phyloP scores from a whole-genome alignment of 1,140 invertebrate genomes.

The Mactra quadrangularis region DNA sequence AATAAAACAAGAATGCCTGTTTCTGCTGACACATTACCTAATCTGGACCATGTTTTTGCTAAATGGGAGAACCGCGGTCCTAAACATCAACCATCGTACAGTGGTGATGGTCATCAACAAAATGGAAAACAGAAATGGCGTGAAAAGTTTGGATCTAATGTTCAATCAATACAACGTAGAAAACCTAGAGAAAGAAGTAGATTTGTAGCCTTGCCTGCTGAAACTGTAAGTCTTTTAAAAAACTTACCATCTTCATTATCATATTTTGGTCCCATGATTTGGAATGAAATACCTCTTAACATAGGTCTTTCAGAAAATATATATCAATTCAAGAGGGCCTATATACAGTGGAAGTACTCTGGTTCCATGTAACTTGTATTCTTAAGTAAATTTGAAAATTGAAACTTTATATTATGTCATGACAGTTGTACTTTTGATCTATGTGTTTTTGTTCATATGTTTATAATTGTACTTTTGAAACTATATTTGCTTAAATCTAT shows the following conservation, averaged over 20 bases:
- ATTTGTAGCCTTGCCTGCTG: background rate
- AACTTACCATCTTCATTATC: background rate
- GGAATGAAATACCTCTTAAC: no score
- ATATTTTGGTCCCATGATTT: no score
- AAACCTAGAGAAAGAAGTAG: slow-evolving; percentile 8
- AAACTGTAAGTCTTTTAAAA: slow-evolving; percentile 30
- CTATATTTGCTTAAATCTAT: no score
- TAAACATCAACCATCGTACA: background rate
- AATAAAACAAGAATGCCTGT: slow-evolving; percentile 51
- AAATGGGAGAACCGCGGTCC: slow-evolving; percentile 57
- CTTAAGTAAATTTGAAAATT: no score
- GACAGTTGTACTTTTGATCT: no score
- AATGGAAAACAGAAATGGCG: slow-evolving; percentile 44
- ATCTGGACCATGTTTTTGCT: slow-evolving; percentile 55
- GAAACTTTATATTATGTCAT: no score
- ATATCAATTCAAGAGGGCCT: no score
- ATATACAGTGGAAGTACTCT: no score
- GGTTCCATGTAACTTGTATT: no score
- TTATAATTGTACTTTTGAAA: no score
- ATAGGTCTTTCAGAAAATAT: no score
- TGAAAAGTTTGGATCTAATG: slow-evolving; percentile 32
- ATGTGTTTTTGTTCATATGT: no score
- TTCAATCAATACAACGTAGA: slow-evolving; percentile 5
- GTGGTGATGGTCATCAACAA: slow-evolving; percentile 10
- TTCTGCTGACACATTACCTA: slow-evolving; percentile 22